These are phyloP conservation scores for Diarsia rubi DNA, from an alignment of 2,888 invertebrate genomes.

Conservation along the genomic window DNA sequence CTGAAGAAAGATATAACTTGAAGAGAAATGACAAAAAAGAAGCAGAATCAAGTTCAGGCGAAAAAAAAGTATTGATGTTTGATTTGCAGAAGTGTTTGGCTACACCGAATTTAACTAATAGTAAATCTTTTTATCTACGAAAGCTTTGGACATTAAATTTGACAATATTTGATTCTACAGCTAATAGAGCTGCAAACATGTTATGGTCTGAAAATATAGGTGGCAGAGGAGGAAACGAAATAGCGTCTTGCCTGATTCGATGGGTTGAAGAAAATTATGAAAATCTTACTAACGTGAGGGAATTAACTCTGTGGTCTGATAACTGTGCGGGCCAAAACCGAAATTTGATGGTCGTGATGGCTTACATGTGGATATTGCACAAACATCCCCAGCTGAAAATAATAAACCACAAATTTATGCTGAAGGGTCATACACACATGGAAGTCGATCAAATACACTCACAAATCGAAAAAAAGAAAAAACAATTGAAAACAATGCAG, in stretches of 20 bases:
- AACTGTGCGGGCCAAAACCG: not conserved
- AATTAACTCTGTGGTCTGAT: not conserved
- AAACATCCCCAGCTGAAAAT: no score
- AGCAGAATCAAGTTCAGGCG: not conserved
- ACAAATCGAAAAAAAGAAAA: not conserved
- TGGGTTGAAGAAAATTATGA: not conserved
- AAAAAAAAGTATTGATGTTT: not conserved
- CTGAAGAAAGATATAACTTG: conserved; percentile 5
- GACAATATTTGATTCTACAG: not conserved
- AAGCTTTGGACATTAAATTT: conserved; percentile 4
- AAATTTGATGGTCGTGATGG: no score
- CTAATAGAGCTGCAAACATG: not conserved
- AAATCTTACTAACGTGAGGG: not conserved
- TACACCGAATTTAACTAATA: conserved; percentile 4
- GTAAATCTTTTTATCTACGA: not conserved
- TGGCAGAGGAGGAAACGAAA: conserved; percentile 8
- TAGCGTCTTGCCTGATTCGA: conserved; percentile 4
- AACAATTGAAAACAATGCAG: conserved; percentile 2
- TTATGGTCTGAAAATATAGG: not conserved
- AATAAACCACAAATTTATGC: not conserved
- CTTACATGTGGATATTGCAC: no score
- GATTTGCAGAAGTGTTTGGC: conserved; percentile 4
- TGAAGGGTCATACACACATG: not conserved
- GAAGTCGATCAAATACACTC: conserved; percentile 3
- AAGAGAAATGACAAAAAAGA: not conserved